Percentiles rank a stretch among this genome's conserved stretches.
These are phyloP conservation scores for Corynorhinus townsendii DNA, from an alignment of 2,113 vertebrate species.

Conservation along the genomic window DNA sequence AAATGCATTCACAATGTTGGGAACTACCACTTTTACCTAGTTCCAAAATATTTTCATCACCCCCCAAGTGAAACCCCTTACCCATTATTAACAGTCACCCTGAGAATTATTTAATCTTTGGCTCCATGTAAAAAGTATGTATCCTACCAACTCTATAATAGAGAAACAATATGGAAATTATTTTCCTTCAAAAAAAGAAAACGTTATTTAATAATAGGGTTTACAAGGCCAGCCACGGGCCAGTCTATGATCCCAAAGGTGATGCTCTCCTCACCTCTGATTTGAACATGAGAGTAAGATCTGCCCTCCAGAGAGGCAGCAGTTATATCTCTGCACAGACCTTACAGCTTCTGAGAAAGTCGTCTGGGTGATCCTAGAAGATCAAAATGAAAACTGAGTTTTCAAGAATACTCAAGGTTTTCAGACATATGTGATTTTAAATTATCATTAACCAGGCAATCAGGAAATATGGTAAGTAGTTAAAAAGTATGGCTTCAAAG, in stretches of 20 bases:
- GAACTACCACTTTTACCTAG: background rate
- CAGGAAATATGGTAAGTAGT: background rate
- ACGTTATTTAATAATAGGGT: background rate
- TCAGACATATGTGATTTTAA: background rate
- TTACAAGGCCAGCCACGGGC: background rate
- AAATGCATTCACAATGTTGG: background rate
- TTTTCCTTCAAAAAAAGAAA: constrained; percentile 19
- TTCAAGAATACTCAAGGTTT: constrained; percentile 24
- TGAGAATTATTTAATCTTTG: background rate
- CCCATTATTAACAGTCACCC: background rate
- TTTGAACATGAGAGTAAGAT: background rate
- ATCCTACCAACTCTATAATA: background rate
- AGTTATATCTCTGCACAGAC: background rate
- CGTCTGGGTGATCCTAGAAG: background rate
- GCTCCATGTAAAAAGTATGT: background rate
- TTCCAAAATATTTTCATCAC: background rate
- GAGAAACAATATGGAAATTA: constrained; percentile 12
- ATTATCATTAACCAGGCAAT: background rate
- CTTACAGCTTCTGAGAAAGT: background rate
- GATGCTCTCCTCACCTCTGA: background rate
- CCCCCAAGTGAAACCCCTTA: background rate
- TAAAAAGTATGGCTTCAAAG: background rate
- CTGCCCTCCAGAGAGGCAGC: background rate
- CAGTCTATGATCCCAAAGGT: background rate
- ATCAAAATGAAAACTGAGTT: background rate